Base-by-base conservation (phyloP, 2,113 vertebrate genomes). In the Notarius quadriscutis region DNA sequence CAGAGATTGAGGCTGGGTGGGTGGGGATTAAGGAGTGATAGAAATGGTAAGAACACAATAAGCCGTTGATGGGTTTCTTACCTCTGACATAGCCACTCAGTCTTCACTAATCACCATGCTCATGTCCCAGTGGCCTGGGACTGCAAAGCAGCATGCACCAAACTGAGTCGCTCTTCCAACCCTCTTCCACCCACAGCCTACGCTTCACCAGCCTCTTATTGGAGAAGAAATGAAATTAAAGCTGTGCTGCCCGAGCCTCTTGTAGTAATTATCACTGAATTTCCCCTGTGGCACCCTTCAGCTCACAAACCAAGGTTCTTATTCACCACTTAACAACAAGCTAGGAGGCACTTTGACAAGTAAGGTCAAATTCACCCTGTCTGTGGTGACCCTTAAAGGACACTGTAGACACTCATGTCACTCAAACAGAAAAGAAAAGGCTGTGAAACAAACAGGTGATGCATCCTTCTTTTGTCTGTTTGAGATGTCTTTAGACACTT, bases 201-300 rank as follows among this genome's bases (percentile, higher is more conserved):
- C 84, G 87, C 87, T 84, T 90, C 25, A 51, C 85, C 90, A 17
- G 81, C 85, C 90, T 90, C 88, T 91, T 88, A 90, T 88, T 90
- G 78, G 90, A 91, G 88, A 86, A 87, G 89, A 90, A 92, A 91
- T 92, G 89, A 86, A 92, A 91, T 94, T 90, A 92, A 91, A 93
- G 83, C 81, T 65, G 88, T 86, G 51, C 88, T 30, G 79, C 90
- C 91, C 82, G 62, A 78, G 58, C 67, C 85, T 90, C 84, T 83
- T 86, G 77, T 88, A 92, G 93, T 92, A 91, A 93, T 94, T 91
- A 93, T 89, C 58, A 60, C 88, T 74, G 88, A 90, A 91, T 92
- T 93, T 94, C 92, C 90, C 88, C 83, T 72, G 84, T 57, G 85
- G 80, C 80, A 87, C 50, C 89, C 80, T 65, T 90, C 50, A n/a